Evolutionary conservation across 1,140 invertebrate species (phyloP).

Genomic region (Drosophila willistoni): DNA sequence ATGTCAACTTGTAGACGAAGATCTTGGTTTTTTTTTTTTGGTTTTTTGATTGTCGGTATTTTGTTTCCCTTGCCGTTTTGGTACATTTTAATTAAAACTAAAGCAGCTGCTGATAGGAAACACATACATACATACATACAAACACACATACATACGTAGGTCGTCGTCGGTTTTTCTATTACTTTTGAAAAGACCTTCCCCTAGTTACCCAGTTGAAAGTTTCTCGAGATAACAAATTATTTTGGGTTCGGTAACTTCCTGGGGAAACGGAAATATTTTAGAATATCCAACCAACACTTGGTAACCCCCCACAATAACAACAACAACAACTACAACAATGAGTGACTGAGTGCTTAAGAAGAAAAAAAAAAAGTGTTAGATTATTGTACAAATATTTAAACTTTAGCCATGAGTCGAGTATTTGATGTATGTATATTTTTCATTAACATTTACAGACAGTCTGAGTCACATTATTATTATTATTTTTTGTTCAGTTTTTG

Average conservation of each 20-base stretch:
- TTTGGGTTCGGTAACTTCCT: conserved; percentile 11
- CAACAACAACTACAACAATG: background rate
- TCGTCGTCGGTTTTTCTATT: background rate
- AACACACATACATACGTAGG: background rate
- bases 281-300: background rate
- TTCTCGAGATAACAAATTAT: conserved; percentile 13
- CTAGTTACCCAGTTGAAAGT: conserved; percentile 7
- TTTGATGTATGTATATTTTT: background rate
- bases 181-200: conserved; percentile 9
- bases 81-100: conserved; percentile 26
- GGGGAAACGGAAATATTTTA: conserved; percentile 3
- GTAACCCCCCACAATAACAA: background rate
- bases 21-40: background rate
- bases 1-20: conserved; percentile 20
- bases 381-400: conserved; percentile 22
- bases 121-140: background rate
- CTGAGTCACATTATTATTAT: conserved; percentile 9
- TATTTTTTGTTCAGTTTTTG: no score
- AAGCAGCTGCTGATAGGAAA: conserved; percentile 18
- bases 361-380: conserved; percentile 7
- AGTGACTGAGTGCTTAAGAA: background rate
- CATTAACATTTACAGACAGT: conserved; percentile 2
- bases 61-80: conserved; percentile 1
- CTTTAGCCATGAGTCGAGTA: conserved; percentile 15
- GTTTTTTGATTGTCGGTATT: conserved; percentile 8